Evolutionary conservation across 2,113 vertebrate genomes (phyloP).

Genomic region (Mustela nigripes): DNA sequence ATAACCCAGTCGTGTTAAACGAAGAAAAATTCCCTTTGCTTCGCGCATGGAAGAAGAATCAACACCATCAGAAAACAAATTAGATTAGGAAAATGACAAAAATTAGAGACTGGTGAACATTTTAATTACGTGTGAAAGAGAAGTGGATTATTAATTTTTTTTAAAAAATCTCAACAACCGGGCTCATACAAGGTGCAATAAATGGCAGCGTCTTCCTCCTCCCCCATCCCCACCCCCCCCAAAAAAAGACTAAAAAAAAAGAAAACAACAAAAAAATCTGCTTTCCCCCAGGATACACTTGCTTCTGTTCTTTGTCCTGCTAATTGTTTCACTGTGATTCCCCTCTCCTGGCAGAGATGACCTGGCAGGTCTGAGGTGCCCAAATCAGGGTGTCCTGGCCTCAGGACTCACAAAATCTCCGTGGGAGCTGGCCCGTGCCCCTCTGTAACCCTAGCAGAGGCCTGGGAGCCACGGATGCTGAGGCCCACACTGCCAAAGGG

Average conservation of each 20-base stretch:
- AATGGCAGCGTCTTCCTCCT: neutral
- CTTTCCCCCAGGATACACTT: neutral
- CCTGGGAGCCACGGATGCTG: accelerated
- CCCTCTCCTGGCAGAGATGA: accelerated
- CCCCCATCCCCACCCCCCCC: neutral
- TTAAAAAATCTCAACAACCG: neutral
- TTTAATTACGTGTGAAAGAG: constrained; percentile 71
- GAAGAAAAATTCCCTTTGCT: constrained; percentile 52
- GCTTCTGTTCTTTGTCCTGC: neutral
- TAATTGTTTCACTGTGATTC: neutral
- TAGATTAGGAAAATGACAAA: constrained; percentile 75
- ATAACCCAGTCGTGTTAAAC: neutral
- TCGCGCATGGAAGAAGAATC: constrained; percentile 45
- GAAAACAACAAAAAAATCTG: no score
- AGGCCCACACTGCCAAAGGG: neutral
- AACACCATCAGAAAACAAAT: constrained; percentile 71
- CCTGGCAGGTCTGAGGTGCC: accelerated
- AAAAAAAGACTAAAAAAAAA: accelerated
- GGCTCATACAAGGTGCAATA: neutral
- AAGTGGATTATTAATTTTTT: constrained; percentile 76
- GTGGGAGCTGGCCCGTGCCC: no score
- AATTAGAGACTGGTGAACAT: constrained; percentile 71
- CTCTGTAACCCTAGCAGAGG: neutral
- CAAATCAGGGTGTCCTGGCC: accelerated
- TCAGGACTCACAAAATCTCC: neutral